Percentiles rank a stretch among this genome's conserved stretches.
These are phyloP conservation scores for Aethes cnicana DNA, from an alignment of 2,888 invertebrate species.

Conservation along the genomic window DNA sequence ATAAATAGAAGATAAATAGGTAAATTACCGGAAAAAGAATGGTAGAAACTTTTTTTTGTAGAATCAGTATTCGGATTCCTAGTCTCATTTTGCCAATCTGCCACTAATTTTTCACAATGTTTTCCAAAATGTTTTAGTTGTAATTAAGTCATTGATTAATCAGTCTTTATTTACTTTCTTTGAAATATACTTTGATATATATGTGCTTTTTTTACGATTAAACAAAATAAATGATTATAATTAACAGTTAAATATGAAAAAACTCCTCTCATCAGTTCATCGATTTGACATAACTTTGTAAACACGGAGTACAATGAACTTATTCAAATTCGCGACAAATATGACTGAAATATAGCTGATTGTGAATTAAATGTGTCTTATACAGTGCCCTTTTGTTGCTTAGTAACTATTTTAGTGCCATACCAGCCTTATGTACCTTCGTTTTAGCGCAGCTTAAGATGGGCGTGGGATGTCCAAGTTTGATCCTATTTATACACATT, in stretches of 20 bases:
- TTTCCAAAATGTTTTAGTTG: too few relatives aligned
- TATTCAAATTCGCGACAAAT: constrained; percentile 43
- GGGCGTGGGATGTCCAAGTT: constrained; percentile 51
- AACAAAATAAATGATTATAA: too few relatives aligned
- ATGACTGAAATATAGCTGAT: constrained; percentile 46
- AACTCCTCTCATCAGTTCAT: constrained; percentile 29
- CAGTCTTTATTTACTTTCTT: too few relatives aligned
- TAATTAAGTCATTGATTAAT: too few relatives aligned
- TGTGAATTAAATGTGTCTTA: constrained; percentile 54
- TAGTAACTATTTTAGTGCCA: constrained; percentile 20
- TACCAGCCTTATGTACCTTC: constrained; percentile 30
- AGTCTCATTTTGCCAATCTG: too few relatives aligned
- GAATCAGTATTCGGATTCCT: too few relatives aligned
- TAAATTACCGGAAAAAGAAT: too few relatives aligned
- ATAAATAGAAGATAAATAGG: too few relatives aligned
- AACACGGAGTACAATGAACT: constrained; percentile 73
- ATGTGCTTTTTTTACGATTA: not conserved
- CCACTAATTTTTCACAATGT: too few relatives aligned
- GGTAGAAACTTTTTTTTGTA: too few relatives aligned
- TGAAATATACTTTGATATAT: too few relatives aligned
- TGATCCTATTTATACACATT: constrained; percentile 35
- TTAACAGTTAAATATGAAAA: not conserved
- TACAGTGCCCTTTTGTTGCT: constrained; percentile 35
- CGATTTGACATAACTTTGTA: constrained; percentile 54
- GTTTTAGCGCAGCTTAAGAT: constrained; percentile 32